Percentiles rank a stretch among this genome's conserved stretches.
Conservation (phyloP, 2,797 vertebrate species). For the Pseudochromis fuscus region DNA sequence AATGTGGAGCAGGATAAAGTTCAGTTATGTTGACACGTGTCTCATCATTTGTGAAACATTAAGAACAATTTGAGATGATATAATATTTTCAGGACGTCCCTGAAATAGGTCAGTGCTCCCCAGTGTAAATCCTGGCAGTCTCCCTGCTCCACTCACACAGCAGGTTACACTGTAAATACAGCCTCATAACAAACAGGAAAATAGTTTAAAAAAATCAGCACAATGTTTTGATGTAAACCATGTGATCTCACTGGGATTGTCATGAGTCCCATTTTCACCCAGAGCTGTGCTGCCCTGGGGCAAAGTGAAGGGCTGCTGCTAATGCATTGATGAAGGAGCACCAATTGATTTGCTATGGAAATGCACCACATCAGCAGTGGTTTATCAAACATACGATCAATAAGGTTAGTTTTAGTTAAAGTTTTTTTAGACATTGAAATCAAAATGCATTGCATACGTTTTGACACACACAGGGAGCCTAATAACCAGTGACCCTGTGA, state of each 20-base stretch:
- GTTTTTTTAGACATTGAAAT: slow-evolving; percentile 12
- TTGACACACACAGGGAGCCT: too few species aligned
- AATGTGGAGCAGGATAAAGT: background rate
- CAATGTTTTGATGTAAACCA: background rate
- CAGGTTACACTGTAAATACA: background rate
- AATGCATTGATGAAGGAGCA: slow-evolving; percentile 62
- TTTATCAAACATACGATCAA: slow-evolving; percentile 63
- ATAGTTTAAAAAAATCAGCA: background rate
- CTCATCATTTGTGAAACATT: background rate
- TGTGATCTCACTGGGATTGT: slow-evolving; percentile 16
- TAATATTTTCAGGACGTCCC: background rate
- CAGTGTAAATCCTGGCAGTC: background rate
- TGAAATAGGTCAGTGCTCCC: slow-evolving; percentile 6
- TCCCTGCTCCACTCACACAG: background rate
- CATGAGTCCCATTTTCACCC: slow-evolving; percentile 14
- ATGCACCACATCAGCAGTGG: slow-evolving; percentile 66
- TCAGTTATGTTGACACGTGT: background rate
- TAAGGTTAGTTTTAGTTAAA: slow-evolving; percentile 60
- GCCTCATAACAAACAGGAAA: background rate
- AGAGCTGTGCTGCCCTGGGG: slow-evolving; percentile 1
- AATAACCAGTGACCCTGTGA: background rate
- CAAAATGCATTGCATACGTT: background rate
- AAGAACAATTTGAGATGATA: background rate
- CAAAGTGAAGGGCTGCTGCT: slow-evolving; percentile 43
- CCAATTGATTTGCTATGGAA: slow-evolving; percentile 69